Percentiles rank a stretch among this genome's conserved stretches.
These are phyloP conservation scores for Turnix velox DNA, from an alignment of 2,113 vertebrate species.

Conservation along the genomic window DNA sequence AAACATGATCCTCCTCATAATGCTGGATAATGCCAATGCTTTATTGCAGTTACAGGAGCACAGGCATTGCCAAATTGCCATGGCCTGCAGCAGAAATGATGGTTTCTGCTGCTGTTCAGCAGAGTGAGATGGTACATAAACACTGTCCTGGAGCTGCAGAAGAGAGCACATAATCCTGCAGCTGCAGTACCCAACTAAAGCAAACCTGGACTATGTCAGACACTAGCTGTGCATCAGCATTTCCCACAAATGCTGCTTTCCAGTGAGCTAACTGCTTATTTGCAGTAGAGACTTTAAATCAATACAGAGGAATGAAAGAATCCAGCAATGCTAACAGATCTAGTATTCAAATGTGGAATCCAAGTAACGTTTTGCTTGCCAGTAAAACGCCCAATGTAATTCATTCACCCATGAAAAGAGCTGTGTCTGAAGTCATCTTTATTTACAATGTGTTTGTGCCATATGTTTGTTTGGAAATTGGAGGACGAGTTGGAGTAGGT, in stretches of 20 bases:
- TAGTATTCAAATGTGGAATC: conserved; percentile 46
- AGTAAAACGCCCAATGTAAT: conserved; percentile 53
- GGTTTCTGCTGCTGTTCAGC: neutral
- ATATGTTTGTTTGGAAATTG: conserved; percentile 35
- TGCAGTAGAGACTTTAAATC: conserved; percentile 54
- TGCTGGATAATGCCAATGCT: neutral
- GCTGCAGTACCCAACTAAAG: neutral
- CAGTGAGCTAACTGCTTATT: conserved; percentile 33
- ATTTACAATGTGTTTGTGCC: conserved; percentile 55
- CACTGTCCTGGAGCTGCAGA: neutral
- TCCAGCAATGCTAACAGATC: conserved; percentile 50
- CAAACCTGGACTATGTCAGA: neutral
- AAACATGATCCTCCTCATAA: neutral
- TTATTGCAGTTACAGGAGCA: neutral
- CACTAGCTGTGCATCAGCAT: neutral
- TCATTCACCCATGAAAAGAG: conserved; percentile 54
- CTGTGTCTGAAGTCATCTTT: conserved; percentile 52
- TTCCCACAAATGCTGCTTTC: neutral
- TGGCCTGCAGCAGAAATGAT: conserved; percentile 23
- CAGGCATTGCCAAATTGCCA: neutral
- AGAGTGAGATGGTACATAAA: neutral
- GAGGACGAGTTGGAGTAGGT: conserved; percentile 31
- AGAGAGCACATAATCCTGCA: neutral
- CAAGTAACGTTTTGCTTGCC: conserved; percentile 8
- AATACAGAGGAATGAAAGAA: conserved; percentile 47